Evolutionary conservation across 2,888 invertebrate genomes (phyloP).

Genomic region (Drosophila histrio): DNA sequence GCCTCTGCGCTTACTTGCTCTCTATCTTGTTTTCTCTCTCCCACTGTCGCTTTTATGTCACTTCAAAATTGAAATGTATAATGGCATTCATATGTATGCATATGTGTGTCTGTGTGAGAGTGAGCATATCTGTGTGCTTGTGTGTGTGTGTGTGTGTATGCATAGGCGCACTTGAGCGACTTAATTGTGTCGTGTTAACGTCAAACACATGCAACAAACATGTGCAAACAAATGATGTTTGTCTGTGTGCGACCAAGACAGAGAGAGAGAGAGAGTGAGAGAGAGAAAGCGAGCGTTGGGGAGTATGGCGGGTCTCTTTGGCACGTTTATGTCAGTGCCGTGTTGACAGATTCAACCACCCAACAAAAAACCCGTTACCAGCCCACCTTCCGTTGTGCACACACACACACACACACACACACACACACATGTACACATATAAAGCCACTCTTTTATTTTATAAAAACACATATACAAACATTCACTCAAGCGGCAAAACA

Average conservation of each 20-base stretch:
- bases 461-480: conserved; percentile 64
- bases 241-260: conserved; percentile 11
- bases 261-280: conserved; percentile 4
- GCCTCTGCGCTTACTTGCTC: background rate
- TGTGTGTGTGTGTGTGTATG: conserved; percentile 14
- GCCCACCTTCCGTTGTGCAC: conserved; percentile 36
- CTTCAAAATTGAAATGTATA: conserved; percentile 74
- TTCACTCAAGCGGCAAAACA: conserved; percentile 79
- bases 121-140: conserved; percentile 8
- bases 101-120: conserved; percentile 6
- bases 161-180: conserved; percentile 77
- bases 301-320: conserved; percentile 27
- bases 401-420: conserved; percentile 1
- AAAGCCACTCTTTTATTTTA: conserved; percentile 77
- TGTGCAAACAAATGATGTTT: conserved; percentile 72
- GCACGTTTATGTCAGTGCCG: conserved; percentile 63
- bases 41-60: conserved; percentile 31
- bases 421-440: conserved; percentile 6
- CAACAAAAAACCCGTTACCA: conserved; percentile 65
- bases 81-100: conserved; percentile 55
- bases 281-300: background rate
- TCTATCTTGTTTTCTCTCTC: conserved; percentile 5
- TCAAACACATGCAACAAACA: conserved; percentile 79
- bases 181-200: conserved; percentile 80
- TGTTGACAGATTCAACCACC: conserved; percentile 77